phyloP scores from a whole-genome alignment of 2,888 invertebrate genomes.

The Pedicia rivosa region DNA sequence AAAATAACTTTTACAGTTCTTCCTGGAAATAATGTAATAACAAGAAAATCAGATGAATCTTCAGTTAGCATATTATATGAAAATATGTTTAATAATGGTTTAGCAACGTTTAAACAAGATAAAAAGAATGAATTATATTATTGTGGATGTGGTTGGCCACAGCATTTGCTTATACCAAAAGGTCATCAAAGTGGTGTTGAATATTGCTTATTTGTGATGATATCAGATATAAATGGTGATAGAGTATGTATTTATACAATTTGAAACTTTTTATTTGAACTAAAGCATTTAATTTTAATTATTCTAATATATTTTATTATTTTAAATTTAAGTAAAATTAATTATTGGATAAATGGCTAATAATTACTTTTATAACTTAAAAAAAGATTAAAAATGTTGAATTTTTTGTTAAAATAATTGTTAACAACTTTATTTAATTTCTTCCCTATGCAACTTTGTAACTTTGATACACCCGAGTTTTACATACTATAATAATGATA shows the following conservation, averaged over 20 bases:
- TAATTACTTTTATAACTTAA: too few relatives aligned
- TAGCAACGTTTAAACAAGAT: conserved; percentile 13
- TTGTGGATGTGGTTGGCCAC: conserved; percentile 28
- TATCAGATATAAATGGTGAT: conserved; percentile 15
- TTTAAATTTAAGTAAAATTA: too few relatives aligned
- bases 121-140: conserved; percentile 15
- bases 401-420: not conserved
- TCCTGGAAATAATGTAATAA: conserved; percentile 18
- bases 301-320: too few relatives aligned
- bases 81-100: conserved; percentile 18
- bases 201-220: conserved; percentile 21
- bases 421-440: not conserved
- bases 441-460: not conserved
- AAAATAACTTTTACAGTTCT: conserved; percentile 14
- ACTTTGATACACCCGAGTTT: too few relatives aligned
- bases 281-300: too few relatives aligned
- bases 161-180: conserved; percentile 24
- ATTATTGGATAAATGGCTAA: too few relatives aligned
- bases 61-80: conserved; percentile 22
- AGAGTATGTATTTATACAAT: not conserved
- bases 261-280: too few relatives aligned
- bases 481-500: too few relatives aligned
- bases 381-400: not conserved
- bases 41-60: conserved; percentile 18
- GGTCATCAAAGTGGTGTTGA: conserved; percentile 20